A percentile compares a stretch with the other conserved stretches of the same genome.
phyloP scores from a whole-genome alignment of 2,113 vertebrate genomes.

The Callithrix jacchus region DNA sequence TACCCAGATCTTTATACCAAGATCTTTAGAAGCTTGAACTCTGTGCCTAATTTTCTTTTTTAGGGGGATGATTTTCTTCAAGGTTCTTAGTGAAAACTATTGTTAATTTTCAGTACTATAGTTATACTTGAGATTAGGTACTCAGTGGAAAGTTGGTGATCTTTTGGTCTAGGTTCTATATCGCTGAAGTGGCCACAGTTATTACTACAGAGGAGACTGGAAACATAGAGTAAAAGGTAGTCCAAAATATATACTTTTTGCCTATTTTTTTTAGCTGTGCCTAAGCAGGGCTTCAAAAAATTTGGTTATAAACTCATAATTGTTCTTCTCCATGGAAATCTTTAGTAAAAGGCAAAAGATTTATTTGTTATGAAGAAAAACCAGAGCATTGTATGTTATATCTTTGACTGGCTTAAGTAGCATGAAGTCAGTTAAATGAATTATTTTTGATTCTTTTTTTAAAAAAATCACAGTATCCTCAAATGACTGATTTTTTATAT shows the following conservation, averaged over 20 bases:
- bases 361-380: too few species aligned
- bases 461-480: background rate
- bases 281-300: too few species aligned
- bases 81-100: background rate
- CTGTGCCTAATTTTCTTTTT: conserved; percentile 4
- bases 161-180: background rate
- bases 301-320: too few species aligned
- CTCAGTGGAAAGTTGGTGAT: background rate
- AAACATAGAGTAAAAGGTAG: background rate
- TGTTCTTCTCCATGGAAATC: too few species aligned
- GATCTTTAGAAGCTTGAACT: conserved; percentile 19
- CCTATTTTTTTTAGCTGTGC: too few species aligned
- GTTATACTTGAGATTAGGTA: background rate
- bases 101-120: background rate
- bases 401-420: background rate
- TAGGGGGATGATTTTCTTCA: background rate
- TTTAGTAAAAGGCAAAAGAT: too few species aligned
- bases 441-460: conserved; percentile 1
- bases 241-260: background rate
- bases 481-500: background rate
- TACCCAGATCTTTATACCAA: background rate
- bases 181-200: background rate
- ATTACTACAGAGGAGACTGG: background rate
- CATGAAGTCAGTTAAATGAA: background rate
- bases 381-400: background rate